A percentile compares a stretch with the other conserved stretches of the same genome.
These are phyloP conservation scores for Aphelinus atriplicis DNA, from an alignment of 1,140 invertebrate species.

Conservation along the genomic window DNA sequence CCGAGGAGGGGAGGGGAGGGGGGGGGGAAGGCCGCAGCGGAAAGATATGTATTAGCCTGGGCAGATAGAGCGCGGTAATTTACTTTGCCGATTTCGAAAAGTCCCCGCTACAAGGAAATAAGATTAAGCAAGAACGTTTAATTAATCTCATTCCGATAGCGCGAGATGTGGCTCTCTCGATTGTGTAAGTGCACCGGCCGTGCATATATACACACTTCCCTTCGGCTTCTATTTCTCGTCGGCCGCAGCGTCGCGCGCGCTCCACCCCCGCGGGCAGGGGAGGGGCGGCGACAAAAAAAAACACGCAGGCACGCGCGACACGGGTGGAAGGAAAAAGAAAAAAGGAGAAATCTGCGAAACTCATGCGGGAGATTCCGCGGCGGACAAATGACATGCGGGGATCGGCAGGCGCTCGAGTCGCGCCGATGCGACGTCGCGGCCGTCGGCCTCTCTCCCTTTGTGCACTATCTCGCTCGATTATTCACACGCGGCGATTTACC, in stretches of 20 bases:
- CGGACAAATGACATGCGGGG: too few species aligned
- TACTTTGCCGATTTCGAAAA: neutral
- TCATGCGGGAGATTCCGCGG: too few species aligned
- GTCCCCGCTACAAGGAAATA: neutral
- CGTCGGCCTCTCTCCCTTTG: slow-evolving; percentile 35
- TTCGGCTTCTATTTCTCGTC: too few species aligned
- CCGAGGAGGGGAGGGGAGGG: too few species aligned
- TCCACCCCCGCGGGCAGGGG: neutral
- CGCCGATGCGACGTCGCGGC: slow-evolving; percentile 3
- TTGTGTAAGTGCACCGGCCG: too few species aligned
- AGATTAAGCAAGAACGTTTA: neutral
- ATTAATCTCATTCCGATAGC: too few species aligned
- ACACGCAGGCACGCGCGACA: too few species aligned
- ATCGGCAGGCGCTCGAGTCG: slow-evolving; percentile 21
- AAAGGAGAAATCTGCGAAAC: neutral
- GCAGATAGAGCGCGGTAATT: neutral
- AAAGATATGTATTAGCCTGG: neutral
- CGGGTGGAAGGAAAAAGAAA: slow-evolving; percentile 6
- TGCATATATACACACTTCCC: too few species aligned
- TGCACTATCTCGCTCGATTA: slow-evolving; percentile 37
- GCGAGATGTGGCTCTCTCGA: too few species aligned
- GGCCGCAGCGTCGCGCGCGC: too few species aligned
- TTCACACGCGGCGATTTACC: slow-evolving; percentile 11
- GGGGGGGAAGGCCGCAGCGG: too few species aligned
- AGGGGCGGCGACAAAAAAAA: neutral